Conservation (phyloP, 2,113 vertebrate species). For the Amblyopsis rosae region DNA sequence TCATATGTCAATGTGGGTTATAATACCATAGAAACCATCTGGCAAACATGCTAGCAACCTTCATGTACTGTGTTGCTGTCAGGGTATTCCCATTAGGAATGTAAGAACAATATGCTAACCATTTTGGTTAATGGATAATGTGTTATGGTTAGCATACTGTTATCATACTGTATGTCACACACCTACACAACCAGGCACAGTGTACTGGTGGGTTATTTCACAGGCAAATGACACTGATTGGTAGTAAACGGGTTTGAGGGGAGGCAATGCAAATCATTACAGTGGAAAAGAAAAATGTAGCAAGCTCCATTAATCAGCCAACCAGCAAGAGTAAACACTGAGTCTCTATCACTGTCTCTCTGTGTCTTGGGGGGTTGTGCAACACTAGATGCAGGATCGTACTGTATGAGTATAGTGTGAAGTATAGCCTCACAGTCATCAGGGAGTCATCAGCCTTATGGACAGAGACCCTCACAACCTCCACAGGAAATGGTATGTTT, state of each 20-base stretch:
- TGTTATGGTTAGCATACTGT: too few species aligned
- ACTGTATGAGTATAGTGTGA: constrained; percentile 30
- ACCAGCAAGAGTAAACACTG: too few species aligned
- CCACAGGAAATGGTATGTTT: constrained; percentile 63
- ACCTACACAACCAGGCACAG: not conserved
- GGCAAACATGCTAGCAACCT: too few species aligned
- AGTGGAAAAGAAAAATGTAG: constrained; percentile 5
- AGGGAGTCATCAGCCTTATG: constrained; percentile 66
- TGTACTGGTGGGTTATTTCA: not conserved
- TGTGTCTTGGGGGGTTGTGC: constrained; percentile 7
- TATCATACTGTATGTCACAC: not conserved
- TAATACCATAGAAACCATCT: too few species aligned
- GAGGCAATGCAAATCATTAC: constrained; percentile 14
- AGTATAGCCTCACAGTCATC: constrained; percentile 39
- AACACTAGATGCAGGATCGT: constrained; percentile 33
- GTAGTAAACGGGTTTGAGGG: too few species aligned
- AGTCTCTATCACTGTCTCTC: not conserved
- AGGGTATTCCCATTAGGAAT: constrained; percentile 20
- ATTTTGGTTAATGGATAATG: too few species aligned
- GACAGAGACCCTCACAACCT: constrained; percentile 59
- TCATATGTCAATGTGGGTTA: too few species aligned
- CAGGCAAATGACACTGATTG: not conserved
- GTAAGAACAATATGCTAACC: not conserved
- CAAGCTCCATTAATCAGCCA: constrained; percentile 10
- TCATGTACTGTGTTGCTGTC: too few species aligned